Base-by-base conservation (phyloP, 2,113 vertebrate species). In the Himantopus leucocephalus region DNA sequence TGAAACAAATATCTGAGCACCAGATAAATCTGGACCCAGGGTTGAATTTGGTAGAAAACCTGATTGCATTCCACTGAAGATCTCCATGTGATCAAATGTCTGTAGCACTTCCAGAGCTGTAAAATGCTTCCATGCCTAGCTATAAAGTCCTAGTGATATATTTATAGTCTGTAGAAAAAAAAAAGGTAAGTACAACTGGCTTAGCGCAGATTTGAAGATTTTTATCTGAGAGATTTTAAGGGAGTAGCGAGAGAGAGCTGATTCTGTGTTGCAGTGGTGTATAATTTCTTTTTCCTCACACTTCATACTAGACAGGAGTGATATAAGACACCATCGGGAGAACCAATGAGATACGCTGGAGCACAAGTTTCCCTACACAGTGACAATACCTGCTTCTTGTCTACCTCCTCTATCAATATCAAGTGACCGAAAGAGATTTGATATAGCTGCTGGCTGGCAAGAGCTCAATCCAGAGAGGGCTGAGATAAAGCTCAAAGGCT, bases 401-500 rank as follows among this genome's bases (percentile, higher is more conserved):
- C 76, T 53, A 48, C 50, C 26, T 76, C 10, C 14, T 89, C 39
- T 35, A n/a, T 23, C 70, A 68, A 3, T 43, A 94, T 48, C 58
- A 66, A 82, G 58, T 34, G 56, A 74, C 45, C 1, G 2, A 67
- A 81, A 78, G 72, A 78, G 62, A 68, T 79, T 35, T 55, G 39
- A 64, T 86, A 59, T 11, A 80, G 58, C 72, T 94, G 68, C 76
- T 92, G 56, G 27, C 39, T 72, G 52, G 53, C n/a, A 22, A 75
- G 43, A 91, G 34, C 76, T 78, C 88, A 96, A 67, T 68, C 56
- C 86, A 90, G 62, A 60, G 86, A 73, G 53, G 43, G 22, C 64
- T 53, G 53, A 87, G 74, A 90, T 94, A 95, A 96, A 91, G 89
- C 91, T 92, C 86, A 95, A 50, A 64, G 91, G 84, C 92, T 97